Evolutionary conservation across 2,113 vertebrate genomes (phyloP).

Genomic region (Melanerpes aurifrons): DNA sequence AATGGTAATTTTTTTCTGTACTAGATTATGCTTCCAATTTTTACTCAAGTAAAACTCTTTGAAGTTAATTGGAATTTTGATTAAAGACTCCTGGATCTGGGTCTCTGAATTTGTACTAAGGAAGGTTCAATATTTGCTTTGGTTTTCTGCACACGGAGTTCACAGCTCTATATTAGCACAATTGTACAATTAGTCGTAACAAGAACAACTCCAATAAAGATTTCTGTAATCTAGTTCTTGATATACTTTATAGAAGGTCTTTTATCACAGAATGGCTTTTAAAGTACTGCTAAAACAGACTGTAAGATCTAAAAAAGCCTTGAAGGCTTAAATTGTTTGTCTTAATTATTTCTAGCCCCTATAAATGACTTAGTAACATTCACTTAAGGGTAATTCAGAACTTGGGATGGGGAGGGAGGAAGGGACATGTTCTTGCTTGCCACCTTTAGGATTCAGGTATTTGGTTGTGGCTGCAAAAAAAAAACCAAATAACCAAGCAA

Average conservation of each 20-base stretch:
- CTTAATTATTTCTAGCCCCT: slow-evolving; percentile 30
- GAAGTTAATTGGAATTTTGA: slow-evolving; percentile 69
- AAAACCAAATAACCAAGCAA: too few species aligned
- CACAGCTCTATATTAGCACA: not conserved
- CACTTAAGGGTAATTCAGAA: not conserved
- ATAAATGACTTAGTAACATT: not conserved
- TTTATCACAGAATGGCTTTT: slow-evolving; percentile 33
- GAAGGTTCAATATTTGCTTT: slow-evolving; percentile 68
- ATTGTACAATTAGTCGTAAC: slow-evolving; percentile 32
- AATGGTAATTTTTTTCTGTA: slow-evolving; percentile 50
- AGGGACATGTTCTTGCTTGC: not conserved
- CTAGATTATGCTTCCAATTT: slow-evolving; percentile 38
- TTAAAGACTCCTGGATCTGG: slow-evolving; percentile 54
- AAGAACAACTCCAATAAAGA: slow-evolving; percentile 33
- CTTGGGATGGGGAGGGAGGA: not conserved
- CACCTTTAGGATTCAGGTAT: not conserved
- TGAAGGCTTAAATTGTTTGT: slow-evolving; percentile 11
- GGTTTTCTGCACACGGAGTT: slow-evolving; percentile 34
- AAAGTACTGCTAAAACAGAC: slow-evolving; percentile 29
- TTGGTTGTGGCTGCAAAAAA: not conserved
- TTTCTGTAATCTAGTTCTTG: slow-evolving; percentile 42
- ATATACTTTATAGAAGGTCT: slow-evolving; percentile 31
- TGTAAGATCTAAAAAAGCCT: slow-evolving; percentile 8
- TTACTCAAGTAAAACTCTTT: slow-evolving; percentile 43
- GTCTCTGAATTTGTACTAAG: slow-evolving; percentile 39